Evolutionary conservation across 2,888 invertebrate species (phyloP).

Genomic region (Trachelus iudaicus): DNA sequence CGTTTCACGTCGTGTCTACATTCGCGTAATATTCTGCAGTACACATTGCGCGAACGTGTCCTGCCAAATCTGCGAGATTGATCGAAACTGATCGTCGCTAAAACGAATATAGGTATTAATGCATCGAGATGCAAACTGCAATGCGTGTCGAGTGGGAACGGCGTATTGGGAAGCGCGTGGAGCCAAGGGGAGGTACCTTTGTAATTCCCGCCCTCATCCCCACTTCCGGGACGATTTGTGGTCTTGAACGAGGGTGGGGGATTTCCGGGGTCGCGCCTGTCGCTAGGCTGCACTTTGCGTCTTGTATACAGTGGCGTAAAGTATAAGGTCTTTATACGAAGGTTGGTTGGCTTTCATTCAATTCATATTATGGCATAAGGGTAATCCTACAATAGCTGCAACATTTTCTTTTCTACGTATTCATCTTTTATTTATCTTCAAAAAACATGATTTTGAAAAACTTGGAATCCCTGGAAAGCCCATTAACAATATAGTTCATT

Average conservation of each 20-base stretch:
- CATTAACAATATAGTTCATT: neutral
- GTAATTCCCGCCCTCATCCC: conserved; percentile 47
- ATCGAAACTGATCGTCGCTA: neutral
- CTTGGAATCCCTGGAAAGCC: neutral
- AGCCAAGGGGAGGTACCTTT: conserved; percentile 37
- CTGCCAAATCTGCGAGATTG: neutral
- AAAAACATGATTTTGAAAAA: neutral
- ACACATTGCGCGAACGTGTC: conserved; percentile 4
- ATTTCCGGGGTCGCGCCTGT: conserved; percentile 46
- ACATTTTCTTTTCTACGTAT: neutral
- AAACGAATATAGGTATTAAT: conserved; percentile 6
- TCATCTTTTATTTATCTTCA: neutral
- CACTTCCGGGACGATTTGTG: conserved; percentile 40
- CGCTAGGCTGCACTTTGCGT: conserved; percentile 30
- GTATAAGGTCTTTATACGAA: neutral
- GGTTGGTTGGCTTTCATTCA: neutral
- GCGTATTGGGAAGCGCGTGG: conserved; percentile 23
- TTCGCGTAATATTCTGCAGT: neutral
- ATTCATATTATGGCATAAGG: neutral
- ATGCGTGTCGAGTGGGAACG: conserved; percentile 16
- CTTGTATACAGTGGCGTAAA: neutral
- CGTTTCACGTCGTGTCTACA: neutral
- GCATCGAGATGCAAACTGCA: conserved; percentile 8
- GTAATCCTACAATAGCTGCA: neutral
- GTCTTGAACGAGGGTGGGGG: conserved; percentile 29